Percentiles rank a stretch among this genome's conserved stretches.
Conservation (phyloP, 2,888 invertebrate genomes). For the Gryllus longicercus region DNA sequence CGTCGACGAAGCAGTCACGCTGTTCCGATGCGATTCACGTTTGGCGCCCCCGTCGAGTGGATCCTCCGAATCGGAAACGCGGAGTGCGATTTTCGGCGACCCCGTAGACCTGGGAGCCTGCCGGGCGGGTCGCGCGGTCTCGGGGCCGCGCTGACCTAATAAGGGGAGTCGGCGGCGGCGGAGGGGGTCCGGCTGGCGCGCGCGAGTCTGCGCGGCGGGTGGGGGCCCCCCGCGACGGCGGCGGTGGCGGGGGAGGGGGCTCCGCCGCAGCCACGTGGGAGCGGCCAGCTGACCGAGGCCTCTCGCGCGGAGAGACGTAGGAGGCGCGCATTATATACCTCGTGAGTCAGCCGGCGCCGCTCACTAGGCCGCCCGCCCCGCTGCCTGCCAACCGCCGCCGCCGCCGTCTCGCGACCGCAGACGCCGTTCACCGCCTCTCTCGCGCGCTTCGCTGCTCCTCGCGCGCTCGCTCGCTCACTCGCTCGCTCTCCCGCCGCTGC, state of each 20-base stretch:
- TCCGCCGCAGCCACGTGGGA: conserved; percentile 30
- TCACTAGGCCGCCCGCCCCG: not conserved
- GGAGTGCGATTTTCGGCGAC: not conserved
- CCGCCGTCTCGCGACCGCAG: not conserved
- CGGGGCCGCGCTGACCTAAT: conserved; percentile 25
- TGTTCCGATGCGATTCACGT: too few species aligned
- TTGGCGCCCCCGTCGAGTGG: too few species aligned
- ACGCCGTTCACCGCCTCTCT: not conserved
- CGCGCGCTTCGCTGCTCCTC: not conserved
- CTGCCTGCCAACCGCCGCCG: not conserved
- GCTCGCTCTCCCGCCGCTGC: not conserved
- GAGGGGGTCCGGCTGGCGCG: conserved; percentile 24
- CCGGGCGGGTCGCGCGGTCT: not conserved
- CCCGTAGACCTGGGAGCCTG: not conserved
- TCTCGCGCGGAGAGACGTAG: conserved; percentile 21
- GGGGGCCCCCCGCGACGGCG: not conserved
- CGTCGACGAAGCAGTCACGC: too few species aligned
- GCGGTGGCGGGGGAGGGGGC: not conserved
- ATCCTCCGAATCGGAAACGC: too few species aligned
- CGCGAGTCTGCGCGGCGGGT: conserved; percentile 18
- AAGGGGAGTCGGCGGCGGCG: conserved; percentile 24
- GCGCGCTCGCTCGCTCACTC: not conserved
- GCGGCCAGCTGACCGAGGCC: conserved; percentile 19
- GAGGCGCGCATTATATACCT: not conserved
- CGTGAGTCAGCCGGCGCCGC: conserved; percentile 8